Evolutionary conservation across 1,140 invertebrate species (phyloP), one percentile per base, ranked within the genome.

Genomic region (Drosophila arawakana): DNA sequence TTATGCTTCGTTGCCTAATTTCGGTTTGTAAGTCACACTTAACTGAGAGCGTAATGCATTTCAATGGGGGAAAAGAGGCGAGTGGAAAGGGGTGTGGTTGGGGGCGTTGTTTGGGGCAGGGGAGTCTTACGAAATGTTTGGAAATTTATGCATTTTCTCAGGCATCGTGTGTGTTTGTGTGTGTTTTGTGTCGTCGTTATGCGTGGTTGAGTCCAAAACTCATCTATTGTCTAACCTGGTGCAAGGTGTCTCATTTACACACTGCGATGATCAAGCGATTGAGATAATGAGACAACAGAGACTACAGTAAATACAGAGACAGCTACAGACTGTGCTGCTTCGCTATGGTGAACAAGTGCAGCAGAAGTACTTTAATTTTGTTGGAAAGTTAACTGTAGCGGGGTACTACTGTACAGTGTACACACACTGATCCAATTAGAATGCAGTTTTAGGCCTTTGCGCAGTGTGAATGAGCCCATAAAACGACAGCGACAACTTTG

Each of bases 131-230:
- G 43, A 70, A 74, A 70, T 70, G 58, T 21, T 46, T n/a, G 35
- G 25, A 78, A 85, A 85, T 85, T 85, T 81, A 85, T 85, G 75
- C 70, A 85, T 75, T 85, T 86, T 85, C 81, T 75, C 81, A 85
- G 74, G 54, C 30, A 37, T 9, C 13, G 44, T 15, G n/a, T 35
- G 25, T 30, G 25, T 25, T 2, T 25, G 25, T 25, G 25, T 25
- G 0, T 25, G 25, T 30, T 30, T 6, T 30, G 25, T 30, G 25
- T 21, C 59, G 37, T 37, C 68, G 81, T 85, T 61, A 75, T 81
- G 81, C 81, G 81, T 85, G 75, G 81, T 50, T 81, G 82, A 43
- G 54, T 84, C 43, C 10, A 4, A 8, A n/a, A 0, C 25, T 41
- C 11, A 55, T 9, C 9, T 35, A 49, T 61, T 47, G 59, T 62